Conservation (phyloP, 2,113 vertebrate genomes). For the Scolopax mira region DNA sequence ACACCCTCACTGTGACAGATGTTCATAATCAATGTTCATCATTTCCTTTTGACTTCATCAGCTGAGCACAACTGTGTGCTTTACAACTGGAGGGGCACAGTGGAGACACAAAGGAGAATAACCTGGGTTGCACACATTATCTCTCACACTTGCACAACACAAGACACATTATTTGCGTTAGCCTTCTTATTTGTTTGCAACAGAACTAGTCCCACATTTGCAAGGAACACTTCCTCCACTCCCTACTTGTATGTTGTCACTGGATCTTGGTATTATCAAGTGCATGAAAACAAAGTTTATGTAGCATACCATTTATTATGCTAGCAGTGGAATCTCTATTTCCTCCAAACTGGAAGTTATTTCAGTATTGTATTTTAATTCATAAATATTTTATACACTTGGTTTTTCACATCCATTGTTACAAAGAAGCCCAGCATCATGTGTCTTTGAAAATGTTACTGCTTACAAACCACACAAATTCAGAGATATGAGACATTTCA, state of each 20-base stretch:
- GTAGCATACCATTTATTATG: background rate
- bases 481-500: background rate
- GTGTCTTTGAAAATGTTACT: background rate
- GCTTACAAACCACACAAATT: background rate
- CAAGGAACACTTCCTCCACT: constrained; percentile 13
- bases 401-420: background rate
- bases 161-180: background rate
- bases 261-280: background rate
- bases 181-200: background rate
- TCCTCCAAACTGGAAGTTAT: background rate
- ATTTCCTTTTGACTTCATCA: background rate
- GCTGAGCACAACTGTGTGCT: background rate
- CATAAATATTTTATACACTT: background rate
- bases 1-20: too few relatives aligned
- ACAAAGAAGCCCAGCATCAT: background rate
- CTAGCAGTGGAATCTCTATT: background rate
- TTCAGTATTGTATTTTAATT: background rate
- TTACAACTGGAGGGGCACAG: background rate
- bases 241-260: background rate
- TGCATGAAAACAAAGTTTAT: background rate
- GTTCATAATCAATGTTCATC: too few relatives aligned
- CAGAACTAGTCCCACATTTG: background rate
- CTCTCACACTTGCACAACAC: background rate
- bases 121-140: background rate
- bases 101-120: background rate